These are phyloP conservation scores for Apis florea DNA, from an alignment of 1,140 invertebrate species.

Conservation along the genomic window DNA sequence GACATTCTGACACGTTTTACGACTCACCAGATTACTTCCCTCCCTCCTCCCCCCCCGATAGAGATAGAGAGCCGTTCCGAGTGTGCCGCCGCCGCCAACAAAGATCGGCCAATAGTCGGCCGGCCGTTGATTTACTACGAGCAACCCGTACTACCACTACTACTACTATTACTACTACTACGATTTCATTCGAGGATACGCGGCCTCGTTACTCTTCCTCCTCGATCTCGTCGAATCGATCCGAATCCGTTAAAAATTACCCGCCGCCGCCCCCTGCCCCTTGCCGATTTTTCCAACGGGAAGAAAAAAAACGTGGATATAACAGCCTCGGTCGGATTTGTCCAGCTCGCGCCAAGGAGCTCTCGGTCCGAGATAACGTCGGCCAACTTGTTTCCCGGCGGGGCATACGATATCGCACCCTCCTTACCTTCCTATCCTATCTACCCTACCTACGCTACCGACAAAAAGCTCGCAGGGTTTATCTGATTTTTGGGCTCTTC, in stretches of 20 bases:
- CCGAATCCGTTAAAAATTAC: slow-evolving; percentile 71
- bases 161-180: too few species aligned
- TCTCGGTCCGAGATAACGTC: neutral
- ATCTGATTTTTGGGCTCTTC: slow-evolving; percentile 66
- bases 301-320: too few species aligned
- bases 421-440: too few species aligned
- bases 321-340: too few species aligned
- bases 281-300: slow-evolving; percentile 14
- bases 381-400: neutral
- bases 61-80: slow-evolving; percentile 60
- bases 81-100: slow-evolving; percentile 64
- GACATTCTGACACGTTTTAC: slow-evolving; percentile 79
- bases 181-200: slow-evolving; percentile 69
- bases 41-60: slow-evolving; percentile 57
- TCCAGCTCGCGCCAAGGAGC: neutral
- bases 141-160: too few species aligned
- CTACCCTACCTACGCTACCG: too few species aligned
- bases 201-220: slow-evolving; percentile 68
- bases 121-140: slow-evolving; percentile 73
- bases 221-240: slow-evolving; percentile 42
- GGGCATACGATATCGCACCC: slow-evolving; percentile 21
- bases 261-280: neutral
- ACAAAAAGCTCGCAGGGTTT: slow-evolving; percentile 41
- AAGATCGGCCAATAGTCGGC: slow-evolving; percentile 67
- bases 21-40: slow-evolving; percentile 77